Evolutionary conservation across 1,140 invertebrate species (phyloP).

Genomic region (Saccostrea echinata): DNA sequence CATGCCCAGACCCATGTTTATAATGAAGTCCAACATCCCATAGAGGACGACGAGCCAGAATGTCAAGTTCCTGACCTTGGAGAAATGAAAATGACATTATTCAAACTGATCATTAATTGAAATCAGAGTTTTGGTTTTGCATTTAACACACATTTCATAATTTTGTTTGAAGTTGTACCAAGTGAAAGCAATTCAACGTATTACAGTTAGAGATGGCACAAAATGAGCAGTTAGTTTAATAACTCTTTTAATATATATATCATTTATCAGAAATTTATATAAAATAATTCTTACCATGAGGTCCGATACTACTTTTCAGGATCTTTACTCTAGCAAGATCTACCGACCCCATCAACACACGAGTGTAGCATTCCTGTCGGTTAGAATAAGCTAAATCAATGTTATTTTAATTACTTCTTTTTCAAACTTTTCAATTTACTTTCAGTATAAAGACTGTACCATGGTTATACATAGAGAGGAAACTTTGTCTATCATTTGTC

Average conservation of each 20-base stretch:
- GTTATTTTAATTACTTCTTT: neutral
- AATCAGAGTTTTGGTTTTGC: too few species aligned
- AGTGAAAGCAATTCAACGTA: too few species aligned
- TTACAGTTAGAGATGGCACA: too few species aligned
- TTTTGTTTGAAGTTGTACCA: too few species aligned
- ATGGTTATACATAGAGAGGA: too few species aligned
- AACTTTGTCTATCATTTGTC: too few species aligned
- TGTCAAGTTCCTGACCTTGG: conserved; percentile 84
- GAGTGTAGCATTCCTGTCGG: conserved; percentile 90
- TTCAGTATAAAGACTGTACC: too few species aligned
- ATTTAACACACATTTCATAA: too few species aligned
- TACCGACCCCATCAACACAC: conserved; percentile 94
- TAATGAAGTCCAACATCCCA: conserved; percentile 97
- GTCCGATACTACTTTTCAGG: neutral
- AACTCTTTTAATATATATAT: too few species aligned
- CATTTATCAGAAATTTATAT: neutral
- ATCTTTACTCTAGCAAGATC: conserved; percentile 82
- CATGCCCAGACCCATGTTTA: conserved; percentile 97
- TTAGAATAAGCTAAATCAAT: neutral
- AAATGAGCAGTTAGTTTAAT: too few species aligned
- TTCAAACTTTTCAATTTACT: neutral
- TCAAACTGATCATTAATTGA: neutral
- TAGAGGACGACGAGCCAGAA: conserved; percentile 89
- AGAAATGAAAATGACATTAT: neutral
- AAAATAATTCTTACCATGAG: neutral